phyloP scores from a whole-genome alignment of 2,113 vertebrate genomes.

The Entomyzon cyanotis region DNA sequence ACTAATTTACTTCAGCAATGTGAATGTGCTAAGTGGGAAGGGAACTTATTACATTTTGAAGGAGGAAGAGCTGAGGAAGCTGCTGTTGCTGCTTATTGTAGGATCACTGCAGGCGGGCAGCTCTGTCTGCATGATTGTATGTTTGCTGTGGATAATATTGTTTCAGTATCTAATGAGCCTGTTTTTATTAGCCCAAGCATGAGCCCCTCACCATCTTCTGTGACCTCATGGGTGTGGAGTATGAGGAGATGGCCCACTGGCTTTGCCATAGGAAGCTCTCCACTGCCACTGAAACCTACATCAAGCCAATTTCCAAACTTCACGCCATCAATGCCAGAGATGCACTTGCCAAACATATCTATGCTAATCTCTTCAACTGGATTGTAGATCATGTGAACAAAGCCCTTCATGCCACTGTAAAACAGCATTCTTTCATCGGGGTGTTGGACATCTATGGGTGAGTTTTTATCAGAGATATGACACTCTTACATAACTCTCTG shows the following conservation, averaged over 20 bases:
- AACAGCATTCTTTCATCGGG: slow-evolving; percentile 97
- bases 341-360: slow-evolving; percentile 95
- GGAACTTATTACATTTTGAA: neutral
- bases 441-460: slow-evolving; percentile 98
- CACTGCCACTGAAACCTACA: slow-evolving; percentile 92
- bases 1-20: neutral
- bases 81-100: neutral
- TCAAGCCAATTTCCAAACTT: slow-evolving; percentile 91
- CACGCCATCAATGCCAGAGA: slow-evolving; percentile 95
- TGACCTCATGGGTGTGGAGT: slow-evolving; percentile 92
- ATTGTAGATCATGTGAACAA: slow-evolving; percentile 96
- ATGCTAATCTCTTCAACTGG: slow-evolving; percentile 97
- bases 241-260: slow-evolving; percentile 97
- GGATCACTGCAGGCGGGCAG: neutral
- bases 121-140: neutral
- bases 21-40: neutral
- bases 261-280: slow-evolving; percentile 95
- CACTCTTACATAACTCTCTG: neutral
- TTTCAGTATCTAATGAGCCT: neutral
- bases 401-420: slow-evolving; percentile 87
- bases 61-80: neutral
- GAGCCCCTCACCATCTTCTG: slow-evolving; percentile 89
- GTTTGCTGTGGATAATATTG: neutral
- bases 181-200: slow-evolving; percentile 84
- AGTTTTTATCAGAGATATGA: slow-evolving; percentile 1